Percentiles rank a stretch among this genome's conserved stretches.
phyloP scores from a whole-genome alignment of 2,113 vertebrate species.

The Silurus meridionalis region DNA sequence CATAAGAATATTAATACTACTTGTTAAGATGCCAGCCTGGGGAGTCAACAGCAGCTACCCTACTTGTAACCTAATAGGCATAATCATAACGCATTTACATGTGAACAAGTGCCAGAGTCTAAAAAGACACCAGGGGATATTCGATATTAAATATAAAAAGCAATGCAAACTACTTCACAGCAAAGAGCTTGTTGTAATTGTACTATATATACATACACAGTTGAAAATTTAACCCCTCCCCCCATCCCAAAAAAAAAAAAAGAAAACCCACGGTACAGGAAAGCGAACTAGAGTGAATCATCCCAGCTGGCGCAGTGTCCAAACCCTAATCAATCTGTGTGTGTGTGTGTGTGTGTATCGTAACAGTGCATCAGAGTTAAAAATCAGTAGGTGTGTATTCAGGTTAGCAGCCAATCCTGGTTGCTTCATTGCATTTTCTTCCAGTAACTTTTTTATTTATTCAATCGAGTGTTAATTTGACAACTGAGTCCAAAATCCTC shows the following conservation, averaged over 20 bases:
- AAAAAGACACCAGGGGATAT: constrained; percentile 47
- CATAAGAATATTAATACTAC: constrained; percentile 43
- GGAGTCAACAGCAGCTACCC: constrained; percentile 62
- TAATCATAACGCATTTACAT: constrained; percentile 61
- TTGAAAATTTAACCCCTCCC: constrained; percentile 31
- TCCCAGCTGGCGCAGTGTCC: constrained; percentile 65
- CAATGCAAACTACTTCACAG: constrained; percentile 61
- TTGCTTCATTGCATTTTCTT: constrained; percentile 27
- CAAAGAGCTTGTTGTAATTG: constrained; percentile 60
- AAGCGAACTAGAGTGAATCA: constrained; percentile 74
- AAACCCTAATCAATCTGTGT: constrained; percentile 29
- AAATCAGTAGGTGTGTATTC: constrained; percentile 56
- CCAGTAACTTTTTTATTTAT: constrained; percentile 42
- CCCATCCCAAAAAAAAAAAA: constrained; percentile 45
- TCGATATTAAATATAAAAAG: constrained; percentile 62
- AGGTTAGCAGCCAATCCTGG: not conserved
- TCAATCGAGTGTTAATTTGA: constrained; percentile 29
- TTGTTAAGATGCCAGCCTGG: constrained; percentile 42
- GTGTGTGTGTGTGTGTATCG: not conserved
- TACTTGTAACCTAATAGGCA: constrained; percentile 54
- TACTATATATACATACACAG: constrained; percentile 60
- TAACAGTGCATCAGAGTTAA: constrained; percentile 70
- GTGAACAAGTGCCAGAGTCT: constrained; percentile 54
- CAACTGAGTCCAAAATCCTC: constrained; percentile 60
- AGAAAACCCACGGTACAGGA: constrained; percentile 15